Conservation (phyloP, 2,113 vertebrate species). For the Zapornia atra region DNA sequence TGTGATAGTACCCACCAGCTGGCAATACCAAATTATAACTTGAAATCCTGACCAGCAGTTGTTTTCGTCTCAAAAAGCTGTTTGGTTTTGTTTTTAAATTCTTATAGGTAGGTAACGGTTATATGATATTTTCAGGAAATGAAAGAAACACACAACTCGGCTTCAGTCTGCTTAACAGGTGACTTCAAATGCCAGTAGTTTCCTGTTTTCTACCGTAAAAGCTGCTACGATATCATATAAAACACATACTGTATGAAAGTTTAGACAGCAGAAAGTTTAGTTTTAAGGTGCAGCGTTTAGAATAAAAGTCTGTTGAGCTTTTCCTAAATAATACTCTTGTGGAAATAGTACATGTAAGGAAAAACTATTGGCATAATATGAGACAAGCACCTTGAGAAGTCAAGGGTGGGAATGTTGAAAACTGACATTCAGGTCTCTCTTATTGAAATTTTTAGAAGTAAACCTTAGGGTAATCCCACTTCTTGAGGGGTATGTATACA, state of each 20-base stretch:
- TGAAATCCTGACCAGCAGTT: not conserved
- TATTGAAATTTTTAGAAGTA: not conserved
- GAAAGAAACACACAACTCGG: not conserved
- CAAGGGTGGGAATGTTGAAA: not conserved
- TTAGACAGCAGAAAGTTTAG: not conserved
- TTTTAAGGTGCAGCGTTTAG: not conserved
- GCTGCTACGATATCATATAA: not conserved
- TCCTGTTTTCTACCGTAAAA: not conserved
- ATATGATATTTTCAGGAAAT: not conserved
- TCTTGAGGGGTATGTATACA: not conserved
- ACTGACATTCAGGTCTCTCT: not conserved
- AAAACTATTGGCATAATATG: not conserved
- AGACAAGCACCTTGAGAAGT: not conserved
- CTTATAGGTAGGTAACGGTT: not conserved
- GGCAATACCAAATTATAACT: not conserved
- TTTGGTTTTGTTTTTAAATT: not conserved
- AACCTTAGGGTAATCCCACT: not conserved
- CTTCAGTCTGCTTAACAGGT: not conserved
- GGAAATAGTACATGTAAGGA: not conserved
- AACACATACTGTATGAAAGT: not conserved
- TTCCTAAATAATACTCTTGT: not conserved
- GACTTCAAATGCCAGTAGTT: not conserved
- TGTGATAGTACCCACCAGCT: not conserved
- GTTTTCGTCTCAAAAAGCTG: not conserved
- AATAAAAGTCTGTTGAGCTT: not conserved